A percentile compares a stretch with the other conserved stretches of the same genome.
Evolutionary conservation across 2,888 invertebrate genomes (phyloP).

Genomic region (Acleris sparsana): DNA sequence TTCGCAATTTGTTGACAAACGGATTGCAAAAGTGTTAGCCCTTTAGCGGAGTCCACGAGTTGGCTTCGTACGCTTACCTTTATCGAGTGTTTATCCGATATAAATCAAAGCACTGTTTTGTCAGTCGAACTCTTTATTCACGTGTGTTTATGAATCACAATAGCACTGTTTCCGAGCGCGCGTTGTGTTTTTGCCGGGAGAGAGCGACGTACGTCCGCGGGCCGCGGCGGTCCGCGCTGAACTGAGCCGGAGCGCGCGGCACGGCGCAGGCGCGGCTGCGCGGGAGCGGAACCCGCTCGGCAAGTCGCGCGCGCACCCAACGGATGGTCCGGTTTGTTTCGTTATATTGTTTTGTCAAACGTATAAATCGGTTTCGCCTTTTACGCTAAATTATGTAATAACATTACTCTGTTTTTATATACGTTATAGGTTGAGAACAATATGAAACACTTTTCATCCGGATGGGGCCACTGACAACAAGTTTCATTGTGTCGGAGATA

Average conservation of each 20-base stretch:
- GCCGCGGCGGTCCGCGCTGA: constrained; percentile 61
- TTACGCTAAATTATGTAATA: constrained; percentile 67
- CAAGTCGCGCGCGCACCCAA: constrained; percentile 67
- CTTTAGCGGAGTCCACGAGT: constrained; percentile 59
- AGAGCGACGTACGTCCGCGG: constrained; percentile 55
- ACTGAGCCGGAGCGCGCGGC: constrained; percentile 51
- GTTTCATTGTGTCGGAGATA: constrained; percentile 17
- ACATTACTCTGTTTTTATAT: constrained; percentile 37
- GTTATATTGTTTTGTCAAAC: constrained; percentile 65
- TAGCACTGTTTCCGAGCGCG: constrained; percentile 69
- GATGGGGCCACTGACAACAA: constrained; percentile 19
- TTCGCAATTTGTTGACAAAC: constrained; percentile 73
- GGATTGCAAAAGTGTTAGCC: constrained; percentile 71
- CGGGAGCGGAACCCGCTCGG: constrained; percentile 44
- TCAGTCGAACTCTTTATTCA: constrained; percentile 30
- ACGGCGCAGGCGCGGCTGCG: constrained; percentile 25
- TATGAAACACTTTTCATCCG: constrained; percentile 1
- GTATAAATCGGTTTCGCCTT: constrained; percentile 56
- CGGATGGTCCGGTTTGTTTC: constrained; percentile 77
- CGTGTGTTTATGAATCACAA: constrained; percentile 58
- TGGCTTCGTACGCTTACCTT: constrained; percentile 66
- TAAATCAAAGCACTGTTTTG: constrained; percentile 22
- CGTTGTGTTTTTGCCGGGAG: constrained; percentile 52
- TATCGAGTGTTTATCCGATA: constrained; percentile 62
- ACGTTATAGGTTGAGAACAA: constrained; percentile 4